phyloP scores from a whole-genome alignment of 64 coral and sea anemone species.

The Cladopsammia gracilis region DNA sequence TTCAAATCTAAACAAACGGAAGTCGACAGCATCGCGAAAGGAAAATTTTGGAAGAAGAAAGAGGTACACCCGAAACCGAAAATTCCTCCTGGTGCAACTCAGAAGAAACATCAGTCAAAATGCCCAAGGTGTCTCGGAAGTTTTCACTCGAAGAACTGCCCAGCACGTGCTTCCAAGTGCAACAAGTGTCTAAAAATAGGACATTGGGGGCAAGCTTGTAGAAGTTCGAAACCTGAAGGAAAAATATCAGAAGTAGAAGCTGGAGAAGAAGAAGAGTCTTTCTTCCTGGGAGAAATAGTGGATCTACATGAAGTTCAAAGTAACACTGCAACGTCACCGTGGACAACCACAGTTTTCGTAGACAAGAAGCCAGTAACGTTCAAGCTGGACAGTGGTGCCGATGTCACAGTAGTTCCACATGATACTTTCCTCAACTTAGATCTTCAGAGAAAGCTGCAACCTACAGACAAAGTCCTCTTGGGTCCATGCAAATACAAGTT shows the following conservation, averaged over 20 bases:
- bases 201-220: background rate
- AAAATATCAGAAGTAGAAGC: too few relatives aligned
- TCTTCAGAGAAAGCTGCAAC: background rate
- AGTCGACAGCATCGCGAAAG: background rate
- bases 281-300: background rate
- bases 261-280: background rate
- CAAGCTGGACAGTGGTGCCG: too few relatives aligned
- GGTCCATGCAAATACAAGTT: slow-evolving; percentile 2
- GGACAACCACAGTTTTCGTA: background rate
- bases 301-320: background rate
- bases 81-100: background rate
- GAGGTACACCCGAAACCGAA: too few relatives aligned
- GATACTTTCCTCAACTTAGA: background rate
- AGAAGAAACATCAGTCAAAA: background rate
- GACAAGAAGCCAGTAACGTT: too few relatives aligned
- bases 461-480: slow-evolving; percentile 10
- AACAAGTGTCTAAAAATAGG: too few relatives aligned
- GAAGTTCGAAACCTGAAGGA: background rate
- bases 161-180: too few relatives aligned
- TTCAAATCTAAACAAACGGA: too few relatives aligned
- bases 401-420: too few relatives aligned
- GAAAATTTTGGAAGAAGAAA: background rate
- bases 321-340: background rate
- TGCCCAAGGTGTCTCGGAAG: too few relatives aligned
- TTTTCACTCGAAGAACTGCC: too few relatives aligned